phyloP scores from a whole-genome alignment of 2,113 vertebrate genomes.

The Pelmatolapia mariae region DNA sequence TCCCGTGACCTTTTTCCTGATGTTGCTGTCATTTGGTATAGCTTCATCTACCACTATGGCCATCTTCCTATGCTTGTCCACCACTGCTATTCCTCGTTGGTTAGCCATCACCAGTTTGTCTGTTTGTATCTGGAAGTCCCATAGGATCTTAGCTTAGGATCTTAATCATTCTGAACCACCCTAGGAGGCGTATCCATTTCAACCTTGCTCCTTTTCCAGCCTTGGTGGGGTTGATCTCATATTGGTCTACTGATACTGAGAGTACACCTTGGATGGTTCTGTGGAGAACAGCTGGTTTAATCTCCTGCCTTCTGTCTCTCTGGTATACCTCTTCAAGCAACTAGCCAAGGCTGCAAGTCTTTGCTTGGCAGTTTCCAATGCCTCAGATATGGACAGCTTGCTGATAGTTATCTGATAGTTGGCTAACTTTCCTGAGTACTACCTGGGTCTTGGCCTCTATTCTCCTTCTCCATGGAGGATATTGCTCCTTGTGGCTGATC shows the following conservation, averaged over 20 bases:
- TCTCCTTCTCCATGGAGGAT: not conserved
- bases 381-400: not conserved
- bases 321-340: not conserved
- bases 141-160: not conserved
- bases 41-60: not conserved
- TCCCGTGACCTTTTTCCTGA: not conserved
- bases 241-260: not conserved
- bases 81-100: not conserved
- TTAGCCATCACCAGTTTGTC: not conserved
- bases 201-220: not conserved
- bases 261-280: not conserved
- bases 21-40: not conserved
- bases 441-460: not conserved
- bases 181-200: not conserved
- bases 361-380: not conserved
- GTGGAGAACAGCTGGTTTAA: not conserved
- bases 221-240: not conserved
- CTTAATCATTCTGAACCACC: not conserved
- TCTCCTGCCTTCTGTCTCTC: not conserved
- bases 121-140: not conserved
- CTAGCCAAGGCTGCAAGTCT: not conserved
- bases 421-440: not conserved
- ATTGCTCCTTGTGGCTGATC: not conserved
- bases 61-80: not conserved
- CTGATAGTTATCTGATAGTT: not conserved